Percentiles rank a stretch among this genome's conserved stretches.
Evolutionary conservation across 1,140 invertebrate species (phyloP).

Genomic region (Drosophila simulans): DNA sequence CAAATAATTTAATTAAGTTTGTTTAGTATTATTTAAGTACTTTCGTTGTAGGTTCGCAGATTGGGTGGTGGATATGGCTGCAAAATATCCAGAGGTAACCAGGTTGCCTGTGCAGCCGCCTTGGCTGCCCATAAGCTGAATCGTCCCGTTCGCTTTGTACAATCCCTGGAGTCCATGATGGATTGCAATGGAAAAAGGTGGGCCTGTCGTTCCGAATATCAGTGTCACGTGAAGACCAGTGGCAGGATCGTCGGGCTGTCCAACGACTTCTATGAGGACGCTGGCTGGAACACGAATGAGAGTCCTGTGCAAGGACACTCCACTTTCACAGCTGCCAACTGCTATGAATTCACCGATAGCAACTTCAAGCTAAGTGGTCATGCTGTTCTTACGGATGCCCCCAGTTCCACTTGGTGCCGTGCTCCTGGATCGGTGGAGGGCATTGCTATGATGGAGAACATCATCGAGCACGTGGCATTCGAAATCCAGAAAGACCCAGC

Average conservation of each 20-base stretch:
- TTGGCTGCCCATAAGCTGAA: constrained; percentile 87
- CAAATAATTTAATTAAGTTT: not conserved
- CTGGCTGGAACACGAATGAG: constrained; percentile 88
- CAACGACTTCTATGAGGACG: constrained; percentile 87
- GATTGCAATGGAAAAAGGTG: constrained; percentile 87
- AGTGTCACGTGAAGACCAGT: constrained; percentile 87
- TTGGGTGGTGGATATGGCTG: constrained; percentile 90
- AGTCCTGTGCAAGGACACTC: constrained; percentile 80
- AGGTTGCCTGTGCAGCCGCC: constrained; percentile 87
- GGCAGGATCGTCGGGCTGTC: constrained; percentile 89
- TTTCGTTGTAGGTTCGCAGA: constrained; percentile 80
- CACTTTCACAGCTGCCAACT: constrained; percentile 85
- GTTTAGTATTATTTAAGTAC: not conserved
- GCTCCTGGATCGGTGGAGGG: constrained; percentile 89
- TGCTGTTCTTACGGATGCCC: constrained; percentile 87
- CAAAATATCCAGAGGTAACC: constrained; percentile 87
- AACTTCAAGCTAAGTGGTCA: constrained; percentile 86
- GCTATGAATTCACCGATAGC: constrained; percentile 85
- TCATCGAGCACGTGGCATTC: constrained; percentile 93
- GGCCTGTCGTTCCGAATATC: constrained; percentile 85
- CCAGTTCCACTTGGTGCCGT: constrained; percentile 87
- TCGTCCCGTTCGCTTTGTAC: constrained; percentile 87
- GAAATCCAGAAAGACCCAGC: constrained; percentile 88
- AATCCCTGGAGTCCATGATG: constrained; percentile 89
- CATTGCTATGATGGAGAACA: constrained; percentile 89